Evolutionary conservation across 2,797 vertebrate species (phyloP).

Genomic region (Fistularia commersonii): DNA sequence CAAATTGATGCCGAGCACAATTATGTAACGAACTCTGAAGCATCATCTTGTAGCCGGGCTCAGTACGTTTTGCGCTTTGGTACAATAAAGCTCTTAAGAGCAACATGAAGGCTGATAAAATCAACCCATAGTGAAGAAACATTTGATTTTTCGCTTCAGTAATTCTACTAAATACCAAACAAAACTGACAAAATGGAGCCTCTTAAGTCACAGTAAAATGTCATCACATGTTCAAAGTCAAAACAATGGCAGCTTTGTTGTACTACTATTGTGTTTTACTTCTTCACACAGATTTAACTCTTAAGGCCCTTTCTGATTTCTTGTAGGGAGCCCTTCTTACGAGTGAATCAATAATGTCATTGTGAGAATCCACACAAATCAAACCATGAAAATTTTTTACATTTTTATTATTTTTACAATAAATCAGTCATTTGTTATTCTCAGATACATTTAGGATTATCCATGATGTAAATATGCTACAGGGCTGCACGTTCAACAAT

Average conservation of each 20-base stretch:
- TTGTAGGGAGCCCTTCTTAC: not conserved
- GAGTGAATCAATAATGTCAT: slow-evolving; percentile 3
- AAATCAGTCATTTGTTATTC: no score
- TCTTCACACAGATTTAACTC: not conserved
- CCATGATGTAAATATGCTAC: no score
- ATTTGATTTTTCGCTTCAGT: no score
- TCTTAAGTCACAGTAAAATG: not conserved
- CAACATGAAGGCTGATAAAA: no score
- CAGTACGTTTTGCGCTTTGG: not conserved
- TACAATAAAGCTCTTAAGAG: no score
- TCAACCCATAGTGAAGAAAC: no score
- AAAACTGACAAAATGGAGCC: not conserved
- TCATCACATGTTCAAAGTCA: not conserved
- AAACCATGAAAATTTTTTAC: not conserved
- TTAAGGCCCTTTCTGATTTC: not conserved
- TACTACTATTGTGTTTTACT: not conserved
- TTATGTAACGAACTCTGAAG: no score
- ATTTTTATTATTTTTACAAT: not conserved
- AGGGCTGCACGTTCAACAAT: no score
- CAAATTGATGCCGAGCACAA: no score
- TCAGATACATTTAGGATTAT: no score
- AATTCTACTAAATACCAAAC: no score
- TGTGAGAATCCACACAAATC: slow-evolving; percentile 1
- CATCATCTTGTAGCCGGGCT: no score
- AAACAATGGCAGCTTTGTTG: slow-evolving; percentile 11